Evolutionary conservation across 2,888 invertebrate genomes (phyloP), one percentile per base, ranked within the genome.

Genomic region (Carterocephalus palaemon): DNA sequence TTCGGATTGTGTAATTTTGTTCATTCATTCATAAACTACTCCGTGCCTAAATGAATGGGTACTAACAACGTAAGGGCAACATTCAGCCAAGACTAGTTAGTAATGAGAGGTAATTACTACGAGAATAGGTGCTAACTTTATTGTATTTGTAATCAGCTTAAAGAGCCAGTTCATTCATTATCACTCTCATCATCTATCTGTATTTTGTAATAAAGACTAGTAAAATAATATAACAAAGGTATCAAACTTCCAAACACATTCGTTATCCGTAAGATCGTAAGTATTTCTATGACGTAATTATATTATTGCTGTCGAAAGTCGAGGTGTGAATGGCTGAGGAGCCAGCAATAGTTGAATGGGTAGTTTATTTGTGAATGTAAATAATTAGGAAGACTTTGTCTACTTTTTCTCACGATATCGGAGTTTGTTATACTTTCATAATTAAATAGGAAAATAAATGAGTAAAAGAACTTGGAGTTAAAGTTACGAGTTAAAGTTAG

Each of bases 311-410:
- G 33, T 33, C 33, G 41, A 33, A 41, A 41, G 41, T 33, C 33
- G 41, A 33, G 24, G 41, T 41, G 41, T 33, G 41, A 41, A 41
- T 20, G 41, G 33, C 41, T 32, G 41, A 41, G 13, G 33, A 33
- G 33, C 26, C 41, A 33, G 41, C 33, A 26, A 41, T 33, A 33
- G 41, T 33, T 33, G 33, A 33, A 41, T 41, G 20, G 41, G 13
- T 41, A 26, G 40, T 41, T 41, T 41, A 41, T 41, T 41, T 41
- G 41, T 41, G 41, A 41, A 41, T 41, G 41, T 41, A 32, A 41
- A 33, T 41, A n/a, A n/a, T 33, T 41, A 41, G 17, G 13, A 17
- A 13, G 9, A 19, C 29, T 41, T 41, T 41, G 41, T 41, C 41
- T 41, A 26, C 41, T 41, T 33, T 41, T 41, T 41, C 41, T 41